phyloP scores from a whole-genome alignment of 1,140 invertebrate genomes.

The Bombyx mandarina region DNA sequence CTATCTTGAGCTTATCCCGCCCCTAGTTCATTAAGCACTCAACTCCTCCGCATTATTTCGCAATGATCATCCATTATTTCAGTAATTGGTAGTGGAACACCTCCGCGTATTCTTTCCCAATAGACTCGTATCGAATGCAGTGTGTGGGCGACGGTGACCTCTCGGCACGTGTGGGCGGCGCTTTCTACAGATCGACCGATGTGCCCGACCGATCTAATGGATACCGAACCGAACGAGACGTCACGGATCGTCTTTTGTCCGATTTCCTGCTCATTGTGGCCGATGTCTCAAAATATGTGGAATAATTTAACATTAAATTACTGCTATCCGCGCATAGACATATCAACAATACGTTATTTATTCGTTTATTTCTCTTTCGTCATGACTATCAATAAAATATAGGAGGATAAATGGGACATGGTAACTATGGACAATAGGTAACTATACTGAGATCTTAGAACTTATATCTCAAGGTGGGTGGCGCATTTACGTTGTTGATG shows the following conservation, averaged over 20 bases:
- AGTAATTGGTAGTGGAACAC: slow-evolving; percentile 29
- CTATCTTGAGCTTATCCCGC: background rate
- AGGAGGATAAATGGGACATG: no score
- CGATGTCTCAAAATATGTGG: no score
- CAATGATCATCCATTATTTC: slow-evolving; percentile 31
- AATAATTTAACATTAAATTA: no score
- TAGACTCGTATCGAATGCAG: slow-evolving; percentile 18
- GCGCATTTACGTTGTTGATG: no score
- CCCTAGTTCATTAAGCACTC: background rate
- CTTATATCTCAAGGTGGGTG: no score
- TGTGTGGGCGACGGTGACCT: slow-evolving; percentile 40
- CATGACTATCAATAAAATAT: no score
- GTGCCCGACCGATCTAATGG: slow-evolving; percentile 19
- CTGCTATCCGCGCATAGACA: no score
- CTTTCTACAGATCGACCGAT: slow-evolving; percentile 34
- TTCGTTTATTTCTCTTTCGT: no score
- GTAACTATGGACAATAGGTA: no score
- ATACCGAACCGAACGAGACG: background rate
- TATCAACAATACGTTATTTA: no score
- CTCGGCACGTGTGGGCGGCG: slow-evolving; percentile 41
- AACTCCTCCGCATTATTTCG: slow-evolving; percentile 23
- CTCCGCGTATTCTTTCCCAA: slow-evolving; percentile 9
- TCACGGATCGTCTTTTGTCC: slow-evolving; percentile 4
- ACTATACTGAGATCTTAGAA: no score
- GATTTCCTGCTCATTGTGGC: slow-evolving; percentile 5